These are phyloP conservation scores for Eulemur albifrons DNA, from an alignment of 2,797 vertebrate genomes.

Conservation along the genomic window DNA sequence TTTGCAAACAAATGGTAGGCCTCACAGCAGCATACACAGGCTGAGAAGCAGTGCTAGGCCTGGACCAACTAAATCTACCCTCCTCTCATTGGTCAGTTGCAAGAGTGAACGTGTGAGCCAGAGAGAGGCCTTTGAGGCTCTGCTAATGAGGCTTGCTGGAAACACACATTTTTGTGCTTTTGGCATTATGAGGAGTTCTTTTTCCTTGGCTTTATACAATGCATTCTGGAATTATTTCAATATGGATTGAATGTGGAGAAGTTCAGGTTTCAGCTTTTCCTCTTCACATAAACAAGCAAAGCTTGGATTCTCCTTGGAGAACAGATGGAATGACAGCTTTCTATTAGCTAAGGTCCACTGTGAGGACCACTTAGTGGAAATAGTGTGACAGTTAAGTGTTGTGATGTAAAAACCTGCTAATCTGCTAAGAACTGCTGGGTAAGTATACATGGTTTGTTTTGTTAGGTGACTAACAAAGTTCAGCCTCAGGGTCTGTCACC, in stretches of 20 bases:
- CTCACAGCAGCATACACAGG: background rate
- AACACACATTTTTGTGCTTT: slow-evolving; percentile 39
- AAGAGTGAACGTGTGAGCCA: background rate
- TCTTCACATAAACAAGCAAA: slow-evolving; percentile 56
- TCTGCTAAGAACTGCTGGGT: background rate
- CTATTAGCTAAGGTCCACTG: background rate
- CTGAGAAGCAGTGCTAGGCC: background rate
- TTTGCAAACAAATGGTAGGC: background rate
- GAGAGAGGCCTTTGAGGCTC: background rate
- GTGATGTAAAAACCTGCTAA: background rate
- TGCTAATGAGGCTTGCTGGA: background rate
- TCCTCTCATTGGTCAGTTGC: background rate
- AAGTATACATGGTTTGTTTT: background rate
- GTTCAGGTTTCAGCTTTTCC: slow-evolving; percentile 57
- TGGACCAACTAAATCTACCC: background rate
- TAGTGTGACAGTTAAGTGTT: background rate
- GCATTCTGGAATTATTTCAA: slow-evolving; percentile 61
- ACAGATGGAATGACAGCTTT: slow-evolving; percentile 35
- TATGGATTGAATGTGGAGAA: slow-evolving; percentile 8
- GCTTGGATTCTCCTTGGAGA: slow-evolving; percentile 45
- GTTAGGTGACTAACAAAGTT: background rate
- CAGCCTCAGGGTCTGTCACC: background rate
- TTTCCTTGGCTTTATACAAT: background rate
- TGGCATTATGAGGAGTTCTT: background rate
- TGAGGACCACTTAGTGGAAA: background rate